phyloP scores from a whole-genome alignment of 2,113 vertebrate genomes.

The Deroptyus accipitrinus region DNA sequence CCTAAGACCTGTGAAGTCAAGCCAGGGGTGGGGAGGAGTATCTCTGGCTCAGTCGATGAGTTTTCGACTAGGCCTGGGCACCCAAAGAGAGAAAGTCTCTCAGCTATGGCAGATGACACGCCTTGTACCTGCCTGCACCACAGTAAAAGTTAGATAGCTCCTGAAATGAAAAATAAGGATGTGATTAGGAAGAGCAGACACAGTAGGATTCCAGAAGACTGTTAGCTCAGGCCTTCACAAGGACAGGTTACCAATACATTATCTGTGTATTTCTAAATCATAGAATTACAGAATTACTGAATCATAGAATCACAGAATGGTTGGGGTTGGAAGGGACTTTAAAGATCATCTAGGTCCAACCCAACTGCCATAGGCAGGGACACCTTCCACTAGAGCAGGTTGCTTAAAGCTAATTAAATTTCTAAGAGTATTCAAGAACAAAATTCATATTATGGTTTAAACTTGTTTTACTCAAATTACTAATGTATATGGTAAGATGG shows the following conservation, averaged over 20 bases:
- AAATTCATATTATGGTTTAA: neutral
- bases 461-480: neutral
- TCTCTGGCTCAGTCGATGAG: neutral
- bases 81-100: neutral
- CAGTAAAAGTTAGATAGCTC: neutral
- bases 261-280: neutral
- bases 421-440: neutral
- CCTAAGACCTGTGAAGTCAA: neutral
- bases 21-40: rapidly evolving
- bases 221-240: neutral
- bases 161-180: neutral
- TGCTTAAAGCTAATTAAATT: neutral
- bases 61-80: neutral
- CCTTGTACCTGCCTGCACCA: neutral
- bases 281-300: neutral
- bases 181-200: neutral
- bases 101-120: rapidly evolving
- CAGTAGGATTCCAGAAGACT: neutral
- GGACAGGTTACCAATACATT: neutral
- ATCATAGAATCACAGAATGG: neutral
- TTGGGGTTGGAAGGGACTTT: neutral
- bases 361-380: neutral
- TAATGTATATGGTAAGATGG: neutral
- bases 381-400: neutral
- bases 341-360: neutral